A percentile compares a stretch with the other conserved stretches of the same genome.
Evolutionary conservation across 2,797 vertebrate genomes (phyloP).

Genomic region (Kryptopterus vitreolus): DNA sequence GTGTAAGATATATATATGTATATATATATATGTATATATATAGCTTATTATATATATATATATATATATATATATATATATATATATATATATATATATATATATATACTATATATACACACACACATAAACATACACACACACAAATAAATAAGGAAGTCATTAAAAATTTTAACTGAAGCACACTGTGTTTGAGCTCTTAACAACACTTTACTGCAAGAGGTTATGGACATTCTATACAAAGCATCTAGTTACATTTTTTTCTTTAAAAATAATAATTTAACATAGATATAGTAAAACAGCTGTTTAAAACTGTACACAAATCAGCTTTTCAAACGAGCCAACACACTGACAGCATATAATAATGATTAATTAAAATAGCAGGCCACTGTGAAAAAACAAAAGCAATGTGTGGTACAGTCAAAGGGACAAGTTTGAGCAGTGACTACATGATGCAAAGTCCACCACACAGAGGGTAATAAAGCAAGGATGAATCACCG

Average conservation of each 20-base stretch:
- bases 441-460: conserved; percentile 36
- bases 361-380: conserved; percentile 21
- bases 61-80: too few relatives aligned
- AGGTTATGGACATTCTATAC: not conserved
- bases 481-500: conserved; percentile 47
- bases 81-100: too few relatives aligned
- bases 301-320: too few relatives aligned
- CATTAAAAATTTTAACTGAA: not conserved
- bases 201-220: not conserved
- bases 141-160: not conserved
- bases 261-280: too few relatives aligned
- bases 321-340: not conserved
- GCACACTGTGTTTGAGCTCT: not conserved
- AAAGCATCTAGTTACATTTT: not conserved
- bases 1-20: too few relatives aligned
- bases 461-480: conserved; percentile 27
- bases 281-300: not conserved
- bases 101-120: too few relatives aligned
- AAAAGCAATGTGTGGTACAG: conserved; percentile 30
- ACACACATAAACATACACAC: too few relatives aligned
- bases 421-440: conserved; percentile 41
- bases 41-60: too few relatives aligned
- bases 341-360: not conserved
- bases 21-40: too few relatives aligned
- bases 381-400: conserved; percentile 16